Evolutionary conservation across 1,140 invertebrate species (phyloP), one percentile per base, ranked within the genome.

Genomic region (Bombus polaris): DNA sequence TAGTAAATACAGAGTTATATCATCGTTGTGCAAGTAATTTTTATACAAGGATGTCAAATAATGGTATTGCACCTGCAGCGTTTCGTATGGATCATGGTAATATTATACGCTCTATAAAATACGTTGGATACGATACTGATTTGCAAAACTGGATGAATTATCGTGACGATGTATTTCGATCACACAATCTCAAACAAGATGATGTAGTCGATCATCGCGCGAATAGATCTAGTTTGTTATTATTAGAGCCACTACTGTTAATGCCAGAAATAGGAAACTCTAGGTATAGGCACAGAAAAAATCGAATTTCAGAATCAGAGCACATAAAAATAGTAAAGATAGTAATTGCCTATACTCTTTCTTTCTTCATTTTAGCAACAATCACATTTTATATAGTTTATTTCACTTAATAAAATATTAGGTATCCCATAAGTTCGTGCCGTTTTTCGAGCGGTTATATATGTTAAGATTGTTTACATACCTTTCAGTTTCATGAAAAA

Each of bases 381-480:
- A 93, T 96, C 79, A 96, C 96, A 25, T 96, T 96, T 94, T 96
- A 96, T 88, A 93, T 96, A 89, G 94, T 96, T 76, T 96, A 95
- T 88, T 95, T 96, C 90, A 92, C 92, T 42, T 95, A 91, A 87
- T 68, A 65, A 35, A 37, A 65, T 32, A 32, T 32, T 32, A 32
- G 32, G 32, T 32, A 32, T 32, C 32, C 32, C 32, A 32, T 32
- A 32, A 32, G 32, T 32, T 32, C 32, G 32, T 32, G 32, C 32
- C 32, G 32, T 32, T 32, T 32, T 32, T 32, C 32, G 32, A 32
- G 32, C 32, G 32, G 32, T 32, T 32, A 32, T 32, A 32, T 32
- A 32, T 32, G 32, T 32, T 32, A 32, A 32, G 32, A 32, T 32
- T 32, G 32, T 32, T 32, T 32, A 32, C 32, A 32, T 32, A 32